Evolutionary conservation across 2,888 invertebrate genomes (phyloP), one percentile per base, ranked within the genome.

Genomic region (Physocephala rufipes): DNA sequence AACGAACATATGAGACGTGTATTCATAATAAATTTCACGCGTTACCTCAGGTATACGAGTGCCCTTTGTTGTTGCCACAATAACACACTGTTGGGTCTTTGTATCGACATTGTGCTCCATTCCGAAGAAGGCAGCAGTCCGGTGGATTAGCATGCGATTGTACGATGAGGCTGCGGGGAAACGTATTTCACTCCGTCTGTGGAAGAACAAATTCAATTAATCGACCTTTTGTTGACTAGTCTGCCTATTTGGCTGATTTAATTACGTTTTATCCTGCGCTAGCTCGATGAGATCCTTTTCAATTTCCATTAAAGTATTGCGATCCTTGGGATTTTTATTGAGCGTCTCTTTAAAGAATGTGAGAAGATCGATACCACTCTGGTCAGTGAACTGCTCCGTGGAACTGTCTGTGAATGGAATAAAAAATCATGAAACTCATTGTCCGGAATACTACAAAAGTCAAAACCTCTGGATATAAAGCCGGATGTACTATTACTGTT

Each of bases 161-260:
- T 98, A 98, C 68, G 97, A 96, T 73, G 96, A 94, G 93, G 96
- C 95, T 83, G 93, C 92, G 21, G 95, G 95, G 87, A 97, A 97
- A 80, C 93, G 93, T 79, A 93, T 92, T 82, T 92, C 90, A 79
- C 90, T 90, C 76, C 90, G 90, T n/a, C 92, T 92, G 83, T 0
- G 82, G 82, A 70, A 45, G 30, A 26, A 65, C 15, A 26, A 26
- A 9, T 36, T 9, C 4, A 36, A 36, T 36, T 9, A 36, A 36
- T 7, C 36, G 36, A 36, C 36, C 36, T 7, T 36, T 36, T 9
- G 9, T 36, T 9, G 36, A 4, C 36, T 36, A 9, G 36, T 36
- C 7, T n/a, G 2, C 16, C 12, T 2, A 3, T 7, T 49, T 49
- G 2, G 43, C 28, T 24, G 1, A 47, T 51, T 1, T 24, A 84